Evolutionary conservation across 2,888 invertebrate species (phyloP).

Genomic region (Drosophila atroscutellata): DNA sequence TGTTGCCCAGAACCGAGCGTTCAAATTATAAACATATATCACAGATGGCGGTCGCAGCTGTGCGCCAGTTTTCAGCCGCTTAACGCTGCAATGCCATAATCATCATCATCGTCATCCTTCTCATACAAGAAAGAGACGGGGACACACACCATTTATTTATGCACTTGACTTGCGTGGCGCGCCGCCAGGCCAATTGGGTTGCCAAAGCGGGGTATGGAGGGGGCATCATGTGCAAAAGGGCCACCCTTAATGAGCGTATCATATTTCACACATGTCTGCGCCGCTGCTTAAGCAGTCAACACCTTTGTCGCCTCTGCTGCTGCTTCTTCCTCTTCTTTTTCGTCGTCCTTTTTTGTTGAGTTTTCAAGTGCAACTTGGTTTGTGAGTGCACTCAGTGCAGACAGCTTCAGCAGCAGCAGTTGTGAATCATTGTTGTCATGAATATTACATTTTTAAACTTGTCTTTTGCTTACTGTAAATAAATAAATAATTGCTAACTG

Average conservation of each 20-base stretch:
- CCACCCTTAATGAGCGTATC: slow-evolving; percentile 69
- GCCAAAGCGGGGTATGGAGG: not conserved
- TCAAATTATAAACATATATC: slow-evolving; percentile 49
- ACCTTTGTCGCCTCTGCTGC: slow-evolving; percentile 30
- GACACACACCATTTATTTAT: slow-evolving; percentile 63
- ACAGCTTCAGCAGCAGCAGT: slow-evolving; percentile 2
- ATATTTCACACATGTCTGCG: slow-evolving; percentile 67
- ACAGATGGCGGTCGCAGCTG: slow-evolving; percentile 51
- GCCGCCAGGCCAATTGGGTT: slow-evolving; percentile 28
- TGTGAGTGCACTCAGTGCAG: slow-evolving; percentile 43
- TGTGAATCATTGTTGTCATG: not conserved
- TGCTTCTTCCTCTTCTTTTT: not conserved
- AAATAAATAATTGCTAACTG: slow-evolving; percentile 47
- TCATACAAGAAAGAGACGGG: slow-evolving; percentile 18
- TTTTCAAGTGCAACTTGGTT: slow-evolving; percentile 49
- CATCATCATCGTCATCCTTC: slow-evolving; percentile 19
- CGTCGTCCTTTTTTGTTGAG: slow-evolving; percentile 1
- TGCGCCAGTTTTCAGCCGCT: slow-evolving; percentile 64
- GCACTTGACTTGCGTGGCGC: slow-evolving; percentile 67
- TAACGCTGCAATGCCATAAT: slow-evolving; percentile 58
- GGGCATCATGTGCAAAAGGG: slow-evolving; percentile 24
- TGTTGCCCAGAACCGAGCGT: slow-evolving; percentile 22
- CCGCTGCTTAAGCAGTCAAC: slow-evolving; percentile 57
- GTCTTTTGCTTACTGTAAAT: slow-evolving; percentile 8
- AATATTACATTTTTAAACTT: not conserved